phyloP scores from a whole-genome alignment of 2,113 vertebrate genomes.

The Ardeotis arabs region DNA sequence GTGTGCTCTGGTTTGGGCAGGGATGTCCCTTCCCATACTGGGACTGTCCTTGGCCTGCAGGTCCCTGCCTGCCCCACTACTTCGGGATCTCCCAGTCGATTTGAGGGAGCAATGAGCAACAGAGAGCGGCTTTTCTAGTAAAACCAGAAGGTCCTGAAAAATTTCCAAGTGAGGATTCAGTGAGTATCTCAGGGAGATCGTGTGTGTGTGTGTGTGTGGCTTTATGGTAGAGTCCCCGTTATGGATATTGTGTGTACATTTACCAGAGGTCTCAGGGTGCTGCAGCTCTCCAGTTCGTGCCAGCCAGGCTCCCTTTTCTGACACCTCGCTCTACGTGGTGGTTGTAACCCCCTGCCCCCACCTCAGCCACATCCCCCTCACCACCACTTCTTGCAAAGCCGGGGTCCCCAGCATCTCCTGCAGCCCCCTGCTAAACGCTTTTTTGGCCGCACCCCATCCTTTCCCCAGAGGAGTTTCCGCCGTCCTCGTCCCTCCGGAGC shows the following conservation, averaged over 20 bases:
- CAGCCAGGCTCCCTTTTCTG: background rate
- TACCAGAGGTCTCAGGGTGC: background rate
- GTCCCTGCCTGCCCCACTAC: background rate
- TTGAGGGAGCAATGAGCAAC: background rate
- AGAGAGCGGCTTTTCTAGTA: background rate
- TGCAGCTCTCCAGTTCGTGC: background rate
- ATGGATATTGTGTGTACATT: accelerated
- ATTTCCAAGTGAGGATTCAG: background rate
- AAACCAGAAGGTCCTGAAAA: background rate
- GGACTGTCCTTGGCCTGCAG: background rate
- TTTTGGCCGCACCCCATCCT: accelerated
- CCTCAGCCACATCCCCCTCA: background rate
- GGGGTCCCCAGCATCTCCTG: accelerated
- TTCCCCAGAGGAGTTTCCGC: accelerated
- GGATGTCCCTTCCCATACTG: background rate
- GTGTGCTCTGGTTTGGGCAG: background rate
- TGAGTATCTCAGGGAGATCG: background rate
- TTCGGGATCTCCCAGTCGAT: accelerated
- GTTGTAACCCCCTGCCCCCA: background rate
- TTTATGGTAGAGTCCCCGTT: too few species aligned
- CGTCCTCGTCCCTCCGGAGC: accelerated
- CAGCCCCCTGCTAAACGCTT: too few species aligned
- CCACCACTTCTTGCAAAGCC: background rate
- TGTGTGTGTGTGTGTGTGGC: too few species aligned
- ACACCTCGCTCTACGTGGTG: accelerated